Conservation (phyloP, 2,888 invertebrate genomes). For the Dynastes tityus region DNA sequence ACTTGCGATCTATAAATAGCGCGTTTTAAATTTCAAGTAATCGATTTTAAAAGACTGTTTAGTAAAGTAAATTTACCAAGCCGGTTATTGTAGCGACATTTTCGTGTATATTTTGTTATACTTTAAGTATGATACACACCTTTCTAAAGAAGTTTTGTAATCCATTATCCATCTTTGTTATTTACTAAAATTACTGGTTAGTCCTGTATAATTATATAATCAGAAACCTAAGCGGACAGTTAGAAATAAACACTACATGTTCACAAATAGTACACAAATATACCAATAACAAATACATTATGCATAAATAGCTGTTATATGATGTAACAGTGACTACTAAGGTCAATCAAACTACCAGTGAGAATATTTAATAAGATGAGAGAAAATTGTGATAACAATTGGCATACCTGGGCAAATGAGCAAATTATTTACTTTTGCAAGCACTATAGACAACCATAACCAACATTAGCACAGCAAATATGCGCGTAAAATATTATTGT, state of each 20-base stretch:
- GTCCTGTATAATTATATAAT: too few relatives aligned
- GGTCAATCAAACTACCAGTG: slow-evolving; percentile 12
- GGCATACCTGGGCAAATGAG: slow-evolving; percentile 34
- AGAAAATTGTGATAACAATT: background rate
- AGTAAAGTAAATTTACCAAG: background rate
- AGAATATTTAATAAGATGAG: slow-evolving; percentile 29
- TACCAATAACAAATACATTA: slow-evolving; percentile 17
- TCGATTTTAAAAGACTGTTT: background rate
- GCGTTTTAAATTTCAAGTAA: background rate
- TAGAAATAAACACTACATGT: background rate
- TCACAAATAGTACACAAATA: slow-evolving; percentile 12
- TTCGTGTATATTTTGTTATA: too few relatives aligned
- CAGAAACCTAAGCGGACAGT: background rate
- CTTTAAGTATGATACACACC: slow-evolving; percentile 5
- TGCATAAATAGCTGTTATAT: background rate
- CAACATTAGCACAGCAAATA: background rate
- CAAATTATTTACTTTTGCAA: slow-evolving; percentile 13
- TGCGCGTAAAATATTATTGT: background rate
- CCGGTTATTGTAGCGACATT: too few relatives aligned
- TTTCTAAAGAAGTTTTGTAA: slow-evolving; percentile 19
- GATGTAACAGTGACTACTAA: slow-evolving; percentile 32
- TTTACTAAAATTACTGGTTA: background rate
- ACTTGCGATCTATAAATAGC: background rate
- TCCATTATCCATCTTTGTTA: slow-evolving; percentile 16
- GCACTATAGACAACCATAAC: background rate